Conservation (phyloP, 2,113 vertebrate species). For the Salvator merianae region DNA sequence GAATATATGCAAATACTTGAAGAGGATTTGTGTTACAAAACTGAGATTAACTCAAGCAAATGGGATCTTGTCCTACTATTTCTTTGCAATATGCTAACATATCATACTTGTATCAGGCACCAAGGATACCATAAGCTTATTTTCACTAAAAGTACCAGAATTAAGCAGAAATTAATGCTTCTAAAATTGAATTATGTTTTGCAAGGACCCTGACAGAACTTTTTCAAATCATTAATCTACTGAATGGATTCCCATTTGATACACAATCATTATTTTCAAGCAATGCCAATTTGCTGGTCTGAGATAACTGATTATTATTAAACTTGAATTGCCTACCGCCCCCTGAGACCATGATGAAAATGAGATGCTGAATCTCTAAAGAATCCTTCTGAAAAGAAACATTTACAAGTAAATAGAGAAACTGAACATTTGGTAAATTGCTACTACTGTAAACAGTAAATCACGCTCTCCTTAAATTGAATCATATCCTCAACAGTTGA, state of each 20-base stretch:
- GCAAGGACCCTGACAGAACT: slow-evolving; percentile 33
- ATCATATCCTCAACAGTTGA: slow-evolving; percentile 23
- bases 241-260: slow-evolving; percentile 56
- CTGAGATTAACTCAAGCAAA: slow-evolving; percentile 59
- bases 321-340: slow-evolving; percentile 40
- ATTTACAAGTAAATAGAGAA: slow-evolving; percentile 58
- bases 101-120: slow-evolving; percentile 43
- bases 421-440: slow-evolving; percentile 61
- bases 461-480: slow-evolving; percentile 40
- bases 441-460: slow-evolving; percentile 36
- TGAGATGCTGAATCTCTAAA: slow-evolving; percentile 50
- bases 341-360: slow-evolving; percentile 47
- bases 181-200: slow-evolving; percentile 64
- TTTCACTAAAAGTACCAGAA: slow-evolving; percentile 38
- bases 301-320: slow-evolving; percentile 58
- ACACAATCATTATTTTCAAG: slow-evolving; percentile 62
- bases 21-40: slow-evolving; percentile 41
- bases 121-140: slow-evolving; percentile 35
- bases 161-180: slow-evolving; percentile 59
- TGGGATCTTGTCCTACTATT: slow-evolving; percentile 44
- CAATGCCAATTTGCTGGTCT: slow-evolving; percentile 55
- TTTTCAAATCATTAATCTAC: slow-evolving; percentile 63
- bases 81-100: slow-evolving; percentile 53
- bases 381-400: slow-evolving; percentile 45
- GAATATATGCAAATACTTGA: slow-evolving; percentile 45